phyloP scores from a whole-genome alignment of 2,113 vertebrate genomes.

The Charina bottae region DNA sequence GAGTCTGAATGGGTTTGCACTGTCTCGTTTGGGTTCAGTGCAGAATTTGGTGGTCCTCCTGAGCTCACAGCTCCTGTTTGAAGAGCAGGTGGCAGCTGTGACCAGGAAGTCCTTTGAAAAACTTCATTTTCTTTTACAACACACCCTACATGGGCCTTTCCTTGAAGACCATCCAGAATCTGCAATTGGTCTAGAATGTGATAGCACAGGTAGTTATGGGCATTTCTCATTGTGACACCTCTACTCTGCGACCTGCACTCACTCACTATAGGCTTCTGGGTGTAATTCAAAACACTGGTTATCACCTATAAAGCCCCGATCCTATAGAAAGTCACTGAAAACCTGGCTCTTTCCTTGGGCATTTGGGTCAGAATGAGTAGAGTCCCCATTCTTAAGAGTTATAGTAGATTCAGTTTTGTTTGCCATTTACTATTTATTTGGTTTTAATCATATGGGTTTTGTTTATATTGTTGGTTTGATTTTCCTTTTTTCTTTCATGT shows the following conservation, averaged over 20 bases:
- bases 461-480: background rate
- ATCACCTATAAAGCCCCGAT: background rate
- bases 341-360: background rate
- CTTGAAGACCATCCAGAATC: background rate
- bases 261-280: background rate
- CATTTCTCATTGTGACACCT: background rate
- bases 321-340: background rate
- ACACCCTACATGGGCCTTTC: background rate
- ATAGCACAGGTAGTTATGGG: background rate
- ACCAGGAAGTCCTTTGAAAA: background rate
- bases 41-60: background rate
- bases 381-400: background rate
- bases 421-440: too few relatives aligned
- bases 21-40: background rate
- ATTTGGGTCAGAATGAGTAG: background rate
- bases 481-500: background rate
- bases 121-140: background rate
- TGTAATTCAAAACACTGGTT: background rate
- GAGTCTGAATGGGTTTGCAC: background rate
- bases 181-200: background rate
- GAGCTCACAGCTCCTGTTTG: background rate
- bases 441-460: background rate
- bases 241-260: background rate
- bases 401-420: background rate
- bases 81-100: too few relatives aligned